A percentile compares a stretch with the other conserved stretches of the same genome.
Evolutionary conservation across 2,888 invertebrate species (phyloP).

Genomic region (Helleia helle): DNA sequence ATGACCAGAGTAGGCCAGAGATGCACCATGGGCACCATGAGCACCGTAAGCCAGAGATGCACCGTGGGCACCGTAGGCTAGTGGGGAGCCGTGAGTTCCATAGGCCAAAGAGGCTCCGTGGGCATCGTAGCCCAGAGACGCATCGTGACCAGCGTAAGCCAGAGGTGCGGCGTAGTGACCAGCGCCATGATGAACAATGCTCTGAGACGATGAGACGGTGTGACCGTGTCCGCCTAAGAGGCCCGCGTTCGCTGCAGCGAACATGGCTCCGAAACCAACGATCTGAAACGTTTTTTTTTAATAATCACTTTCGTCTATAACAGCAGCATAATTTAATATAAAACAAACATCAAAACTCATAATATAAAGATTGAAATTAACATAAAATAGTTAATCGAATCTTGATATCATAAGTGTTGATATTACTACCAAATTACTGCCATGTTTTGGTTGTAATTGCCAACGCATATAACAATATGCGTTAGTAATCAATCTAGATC

Average conservation of each 20-base stretch:
- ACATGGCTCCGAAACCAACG: constrained; percentile 26
- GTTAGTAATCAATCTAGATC: too few species aligned
- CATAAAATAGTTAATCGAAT: too few species aligned
- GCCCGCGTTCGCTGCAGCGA: constrained; percentile 46
- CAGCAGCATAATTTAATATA: neutral
- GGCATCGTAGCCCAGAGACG: constrained; percentile 32
- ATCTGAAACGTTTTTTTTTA: constrained; percentile 19
- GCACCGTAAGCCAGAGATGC: too few species aligned
- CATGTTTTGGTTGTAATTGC: too few species aligned
- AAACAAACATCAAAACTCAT: too few species aligned
- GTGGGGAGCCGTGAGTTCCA: constrained; percentile 25
- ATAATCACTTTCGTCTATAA: neutral
- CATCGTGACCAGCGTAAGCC: constrained; percentile 27
- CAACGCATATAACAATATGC: too few species aligned
- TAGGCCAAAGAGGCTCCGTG: constrained; percentile 31
- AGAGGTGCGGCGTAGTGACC: constrained; percentile 24
- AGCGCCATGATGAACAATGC: constrained; percentile 31
- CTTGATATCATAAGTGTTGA: too few species aligned
- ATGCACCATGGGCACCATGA: too few species aligned
- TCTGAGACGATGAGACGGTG: constrained; percentile 37
- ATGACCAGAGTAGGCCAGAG: constrained; percentile 28
- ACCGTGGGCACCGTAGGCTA: constrained; percentile 18
- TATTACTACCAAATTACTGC: too few species aligned
- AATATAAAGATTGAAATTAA: too few species aligned
- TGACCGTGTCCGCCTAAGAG: constrained; percentile 27